Conservation (phyloP, 2,888 invertebrate species). For the Blera fallax region DNA sequence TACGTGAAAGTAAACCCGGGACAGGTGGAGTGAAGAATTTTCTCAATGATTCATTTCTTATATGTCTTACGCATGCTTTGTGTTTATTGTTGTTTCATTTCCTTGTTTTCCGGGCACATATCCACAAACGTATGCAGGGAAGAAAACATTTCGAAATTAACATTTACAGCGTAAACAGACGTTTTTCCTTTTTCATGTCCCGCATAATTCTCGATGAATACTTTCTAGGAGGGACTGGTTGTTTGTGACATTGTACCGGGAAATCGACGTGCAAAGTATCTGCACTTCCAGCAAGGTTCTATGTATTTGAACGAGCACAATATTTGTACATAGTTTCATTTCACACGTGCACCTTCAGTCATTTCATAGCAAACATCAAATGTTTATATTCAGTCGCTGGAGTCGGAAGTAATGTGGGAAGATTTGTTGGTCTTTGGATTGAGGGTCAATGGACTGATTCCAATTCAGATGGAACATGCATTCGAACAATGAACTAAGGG, state of each 20-base stretch:
- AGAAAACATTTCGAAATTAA: slow-evolving; percentile 37
- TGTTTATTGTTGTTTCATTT: slow-evolving; percentile 51
- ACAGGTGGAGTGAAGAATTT: slow-evolving; percentile 35
- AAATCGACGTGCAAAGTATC: slow-evolving; percentile 43
- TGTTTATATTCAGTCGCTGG: slow-evolving; percentile 10
- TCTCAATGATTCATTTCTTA: slow-evolving; percentile 23
- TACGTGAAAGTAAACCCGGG: slow-evolving; percentile 20
- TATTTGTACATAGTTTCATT: slow-evolving; percentile 1
- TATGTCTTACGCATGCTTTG: slow-evolving; percentile 22
- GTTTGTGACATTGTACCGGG: slow-evolving; percentile 40
- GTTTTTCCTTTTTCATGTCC: slow-evolving; percentile 15
- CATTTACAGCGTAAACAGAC: slow-evolving; percentile 42
- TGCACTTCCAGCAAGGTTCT: slow-evolving; percentile 39
- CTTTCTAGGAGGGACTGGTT: neutral
- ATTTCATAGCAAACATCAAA: neutral
- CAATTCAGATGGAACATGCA: neutral
- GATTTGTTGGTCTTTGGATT: neutral
- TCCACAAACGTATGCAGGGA: neutral
- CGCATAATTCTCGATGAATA: slow-evolving; percentile 13
- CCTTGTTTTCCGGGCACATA: slow-evolving; percentile 28
- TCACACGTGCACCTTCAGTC: slow-evolving; percentile 33
- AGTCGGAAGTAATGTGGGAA: slow-evolving; percentile 22
- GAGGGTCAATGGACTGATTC: slow-evolving; percentile 22
- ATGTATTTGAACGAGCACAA: slow-evolving; percentile 22
- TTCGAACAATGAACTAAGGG: no score